Evolutionary conservation across 1,140 invertebrate species (phyloP).

Genomic region (Glomeris maerens): DNA sequence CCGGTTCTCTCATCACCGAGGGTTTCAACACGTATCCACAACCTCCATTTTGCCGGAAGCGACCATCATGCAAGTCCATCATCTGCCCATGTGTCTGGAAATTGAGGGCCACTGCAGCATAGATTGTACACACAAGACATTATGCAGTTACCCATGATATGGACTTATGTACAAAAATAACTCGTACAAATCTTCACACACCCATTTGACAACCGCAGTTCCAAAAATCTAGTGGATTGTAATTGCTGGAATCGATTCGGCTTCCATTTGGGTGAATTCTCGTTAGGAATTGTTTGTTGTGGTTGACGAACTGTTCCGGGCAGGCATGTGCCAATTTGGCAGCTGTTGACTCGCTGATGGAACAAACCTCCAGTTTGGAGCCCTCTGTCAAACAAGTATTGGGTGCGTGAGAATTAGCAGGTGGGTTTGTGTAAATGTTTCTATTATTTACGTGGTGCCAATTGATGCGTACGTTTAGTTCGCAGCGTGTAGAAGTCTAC

Average conservation of each 20-base stretch:
- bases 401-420: background rate
- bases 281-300: conserved; percentile 37
- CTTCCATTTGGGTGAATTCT: conserved; percentile 39
- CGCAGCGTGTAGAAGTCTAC: conserved; percentile 19
- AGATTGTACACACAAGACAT: background rate
- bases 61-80: conserved; percentile 43
- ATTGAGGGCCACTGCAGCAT: conserved; percentile 36
- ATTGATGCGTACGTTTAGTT: background rate
- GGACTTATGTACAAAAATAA: background rate
- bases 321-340: conserved; percentile 31
- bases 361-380: background rate
- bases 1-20: conserved; percentile 34
- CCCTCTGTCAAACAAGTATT: background rate
- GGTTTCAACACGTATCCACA: conserved; percentile 51
- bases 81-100: conserved; percentile 40
- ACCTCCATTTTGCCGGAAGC: conserved; percentile 44
- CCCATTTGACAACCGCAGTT: conserved; percentile 43
- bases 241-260: conserved; percentile 42
- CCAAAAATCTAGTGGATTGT: conserved; percentile 44
- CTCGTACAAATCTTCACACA: conserved; percentile 20
- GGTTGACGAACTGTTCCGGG: conserved; percentile 39
- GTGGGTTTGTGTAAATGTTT: background rate
- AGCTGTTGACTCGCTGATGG: conserved; percentile 8
- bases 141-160: background rate
- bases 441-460: background rate